Base-by-base conservation (phyloP, 2,113 vertebrate genomes). In the Leptobrachium leishanense region DNA sequence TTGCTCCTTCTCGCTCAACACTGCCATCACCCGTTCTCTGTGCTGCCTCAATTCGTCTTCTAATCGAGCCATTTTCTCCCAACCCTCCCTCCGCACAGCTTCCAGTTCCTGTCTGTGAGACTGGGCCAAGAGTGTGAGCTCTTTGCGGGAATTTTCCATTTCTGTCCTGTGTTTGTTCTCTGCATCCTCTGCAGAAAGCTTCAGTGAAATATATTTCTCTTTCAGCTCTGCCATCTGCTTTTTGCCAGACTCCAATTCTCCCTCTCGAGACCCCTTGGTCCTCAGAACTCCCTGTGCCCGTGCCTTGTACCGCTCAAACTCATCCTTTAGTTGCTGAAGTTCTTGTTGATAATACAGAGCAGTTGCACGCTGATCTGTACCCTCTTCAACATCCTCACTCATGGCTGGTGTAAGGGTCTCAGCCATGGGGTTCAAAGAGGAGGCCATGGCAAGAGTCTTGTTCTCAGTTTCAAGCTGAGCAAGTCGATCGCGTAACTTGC, bases 21-120 rank as follows among this genome's bases (percentile, higher is more conserved):
- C 89, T 0, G 95, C 94, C 89, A 96, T 92, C 0, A 96, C 95
- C 1, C 97, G 91, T 72, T 95, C 94, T 3, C 97, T 87, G 84
- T 98, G 97, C 46, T 95, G 96, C 88, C 95, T 95, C n/a, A 98
- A 85, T 88, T 99, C 97, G 43, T 91, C 94, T 85, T 99, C 97
- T 84, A 99, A 88, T 0, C 83, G 90, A 78, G 94, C 85, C 0
- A 92, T 88, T 67, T 90, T 86, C 0, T 98, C 95, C 2, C 92
- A 88, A 88, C 93, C 93, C 44, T 91, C 83, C 50, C 85, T 85
- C 83, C 92, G 93, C 62, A 83, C 74, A 0, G 86, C 84, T 82
- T 98, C 95, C 10, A 93, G 82, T 12, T 98, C 95, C 87, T 96
- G 96, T 72, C 87, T 85, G 77, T 97, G 94, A 0, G 66, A 12